Evolutionary conservation across 2,888 invertebrate genomes (phyloP), one percentile per base, ranked within the genome.

Genomic region (Spodoptera exigua): DNA sequence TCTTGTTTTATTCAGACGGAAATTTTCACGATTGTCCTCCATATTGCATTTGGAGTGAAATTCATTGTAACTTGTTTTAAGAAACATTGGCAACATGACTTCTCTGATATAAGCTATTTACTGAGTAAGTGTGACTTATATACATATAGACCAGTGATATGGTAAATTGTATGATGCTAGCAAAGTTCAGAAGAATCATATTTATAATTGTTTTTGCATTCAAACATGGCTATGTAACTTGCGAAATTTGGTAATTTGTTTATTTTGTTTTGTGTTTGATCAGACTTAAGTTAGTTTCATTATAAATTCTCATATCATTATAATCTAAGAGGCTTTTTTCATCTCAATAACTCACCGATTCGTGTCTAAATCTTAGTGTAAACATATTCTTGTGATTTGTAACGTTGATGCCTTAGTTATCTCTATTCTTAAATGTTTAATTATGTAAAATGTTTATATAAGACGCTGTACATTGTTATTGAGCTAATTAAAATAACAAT

Each of bases 401-500:
- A 76, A 65, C 69, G 60, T 66, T 59, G 68, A 70, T 76, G 66
- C 64, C 66, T 79, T 73, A 73, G 67, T 76, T 70, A 67, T 73
- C 75, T 74, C 78, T 79, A 86, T 85, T 87, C 76, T 77, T 83
- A 74, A 74, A 77, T 79, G 73, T 73, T 80, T 80, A 82, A 66
- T 34, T 63, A 35, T 78, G 70, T 73, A 66, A 76, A 58, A 83
- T 82, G 82, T 87, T 86, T 76, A 70, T 78, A 78, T 81, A 83
- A 83, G 71, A 84, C 60, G 80, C 80, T 89, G 84, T 85, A 86
- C 61, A 85, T 86, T 88, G 88, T 88, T 89, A 81, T 85, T 85
- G 81, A 80, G 84, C 83, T 88, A 84, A 83, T 81, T 87, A 78
- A 83, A 62, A 83, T 87, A 86, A 87, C 83, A 89, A 87, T 92